Percentiles rank a stretch among this genome's conserved stretches.
phyloP scores from a whole-genome alignment of 1,140 invertebrate species.

The Brachystomella parvula region DNA sequence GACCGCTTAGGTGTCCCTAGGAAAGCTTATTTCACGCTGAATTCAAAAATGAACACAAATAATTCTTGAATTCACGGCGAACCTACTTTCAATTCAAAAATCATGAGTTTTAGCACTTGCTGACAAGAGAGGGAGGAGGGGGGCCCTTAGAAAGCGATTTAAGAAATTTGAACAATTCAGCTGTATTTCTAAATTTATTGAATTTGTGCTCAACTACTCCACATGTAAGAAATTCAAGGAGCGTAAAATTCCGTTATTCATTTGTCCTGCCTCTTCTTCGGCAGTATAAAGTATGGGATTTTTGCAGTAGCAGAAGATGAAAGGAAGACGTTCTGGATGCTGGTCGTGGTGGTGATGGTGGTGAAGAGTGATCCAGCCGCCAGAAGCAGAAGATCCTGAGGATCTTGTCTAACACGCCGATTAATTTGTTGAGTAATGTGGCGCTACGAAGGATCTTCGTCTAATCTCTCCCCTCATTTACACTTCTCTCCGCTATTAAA shows the following conservation, averaged over 20 bases:
- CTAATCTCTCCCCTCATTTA: slow-evolving; percentile 9
- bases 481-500: neutral
- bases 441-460: slow-evolving; percentile 17
- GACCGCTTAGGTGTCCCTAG: no score
- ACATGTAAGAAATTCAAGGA: neutral
- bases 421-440: slow-evolving; percentile 39
- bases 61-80: no score
- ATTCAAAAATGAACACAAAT: no score
- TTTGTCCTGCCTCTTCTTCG: neutral
- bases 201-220: no score
- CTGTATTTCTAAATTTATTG: no score
- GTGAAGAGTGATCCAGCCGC: slow-evolving; percentile 1
- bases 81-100: no score
- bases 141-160: no score
- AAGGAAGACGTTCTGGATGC: neutral
- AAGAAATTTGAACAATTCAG: no score
- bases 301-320: neutral
- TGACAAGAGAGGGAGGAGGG: no score
- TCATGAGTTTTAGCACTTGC: no score
- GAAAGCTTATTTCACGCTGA: no score
- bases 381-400: slow-evolving; percentile 35
- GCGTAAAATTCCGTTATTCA: slow-evolving; percentile 2
- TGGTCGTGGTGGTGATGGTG: neutral
- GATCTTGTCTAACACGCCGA: slow-evolving; percentile 37
- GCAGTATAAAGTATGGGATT: neutral